Conservation (phyloP, 2,888 invertebrate species). For the Endotricha flammealis region DNA sequence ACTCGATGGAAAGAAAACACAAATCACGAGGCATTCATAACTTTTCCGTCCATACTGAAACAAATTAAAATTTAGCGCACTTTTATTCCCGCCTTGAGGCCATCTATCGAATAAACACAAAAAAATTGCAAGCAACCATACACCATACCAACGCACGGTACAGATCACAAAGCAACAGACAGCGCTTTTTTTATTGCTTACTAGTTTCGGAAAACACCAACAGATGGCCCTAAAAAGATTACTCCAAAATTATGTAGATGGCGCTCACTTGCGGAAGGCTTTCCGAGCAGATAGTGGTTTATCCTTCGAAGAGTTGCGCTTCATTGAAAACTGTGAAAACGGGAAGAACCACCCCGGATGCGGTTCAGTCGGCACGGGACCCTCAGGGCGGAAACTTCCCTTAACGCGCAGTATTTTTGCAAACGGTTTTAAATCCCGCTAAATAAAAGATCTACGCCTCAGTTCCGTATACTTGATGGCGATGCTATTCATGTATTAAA, state of each 20-base stretch:
- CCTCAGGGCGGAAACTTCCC: conserved; percentile 51
- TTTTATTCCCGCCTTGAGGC: too few relatives aligned
- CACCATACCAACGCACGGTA: too few relatives aligned
- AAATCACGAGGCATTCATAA: too few relatives aligned
- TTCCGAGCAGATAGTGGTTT: background rate
- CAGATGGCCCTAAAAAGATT: conserved; percentile 22
- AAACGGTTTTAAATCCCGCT: conserved; percentile 6
- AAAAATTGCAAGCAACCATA: too few relatives aligned
- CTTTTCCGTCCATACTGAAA: too few relatives aligned
- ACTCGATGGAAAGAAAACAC: too few relatives aligned
- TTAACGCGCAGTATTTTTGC: conserved; percentile 13
- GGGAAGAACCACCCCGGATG: conserved; percentile 62
- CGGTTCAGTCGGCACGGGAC: conserved; percentile 65
- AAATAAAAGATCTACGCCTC: conserved; percentile 5
- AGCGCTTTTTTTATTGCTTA: too few relatives aligned
- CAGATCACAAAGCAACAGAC: background rate
- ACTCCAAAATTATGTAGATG: conserved; percentile 8
- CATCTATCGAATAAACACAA: too few relatives aligned
- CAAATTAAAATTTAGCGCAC: too few relatives aligned
- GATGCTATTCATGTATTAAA: conserved; percentile 15
- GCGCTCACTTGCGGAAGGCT: conserved; percentile 1
- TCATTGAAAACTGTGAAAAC: conserved; percentile 48
- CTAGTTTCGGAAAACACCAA: conserved; percentile 17
- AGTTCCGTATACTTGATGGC: background rate
- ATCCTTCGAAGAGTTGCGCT: conserved; percentile 13